Evolutionary conservation across 2,113 vertebrate genomes (phyloP), one percentile per base, ranked within the genome.

Genomic region (Leptocoma aspasia): DNA sequence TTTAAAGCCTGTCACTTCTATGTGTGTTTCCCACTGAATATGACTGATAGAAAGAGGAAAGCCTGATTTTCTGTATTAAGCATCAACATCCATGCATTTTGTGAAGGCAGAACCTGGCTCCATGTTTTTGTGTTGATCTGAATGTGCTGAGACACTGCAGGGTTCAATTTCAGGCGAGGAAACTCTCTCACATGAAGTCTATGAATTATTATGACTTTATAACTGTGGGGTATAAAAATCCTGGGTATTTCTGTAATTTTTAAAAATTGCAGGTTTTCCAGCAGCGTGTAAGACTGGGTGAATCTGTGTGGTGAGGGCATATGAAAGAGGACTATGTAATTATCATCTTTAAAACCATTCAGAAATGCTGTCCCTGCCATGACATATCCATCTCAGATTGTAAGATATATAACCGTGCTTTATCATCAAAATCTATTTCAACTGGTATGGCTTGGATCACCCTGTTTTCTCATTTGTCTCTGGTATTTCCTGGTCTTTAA

Each of bases 401-500:
- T 92, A 50, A 89, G 80, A 93, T 84, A 35, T 79, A 84, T 79
- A 75, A 72, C 73, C 54, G n/a, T 95, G 79, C 70, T 79, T 96
- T 96, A 96, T 93, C 86, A 87, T 71, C 85, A 86, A 79, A 95
- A 94, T 95, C 95, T 90, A 35, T 92, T 95, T 91, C 91, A 91
- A 77, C 93, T 80, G 44, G 42, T 91, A 94, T 71, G 70, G 54
- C 91, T 95, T 82, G 92, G 94, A 92, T 91, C 75, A 66, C 83
- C 75, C 59, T 83, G 60, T 89, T 96, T 96, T 96, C 95, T 90
- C 92, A 87, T 95, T 96, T 96, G 91, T 94, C 91, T 88, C 83
- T 91, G 89, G 81, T 92, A 95, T 96, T 97, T 96, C 92, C 92
- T 91, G 86, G 77, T 78, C 80, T 90, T 89, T 95, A 96, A 94